Conservation (phyloP, 2,797 vertebrate genomes). For the Sebastiscus tertius region DNA sequence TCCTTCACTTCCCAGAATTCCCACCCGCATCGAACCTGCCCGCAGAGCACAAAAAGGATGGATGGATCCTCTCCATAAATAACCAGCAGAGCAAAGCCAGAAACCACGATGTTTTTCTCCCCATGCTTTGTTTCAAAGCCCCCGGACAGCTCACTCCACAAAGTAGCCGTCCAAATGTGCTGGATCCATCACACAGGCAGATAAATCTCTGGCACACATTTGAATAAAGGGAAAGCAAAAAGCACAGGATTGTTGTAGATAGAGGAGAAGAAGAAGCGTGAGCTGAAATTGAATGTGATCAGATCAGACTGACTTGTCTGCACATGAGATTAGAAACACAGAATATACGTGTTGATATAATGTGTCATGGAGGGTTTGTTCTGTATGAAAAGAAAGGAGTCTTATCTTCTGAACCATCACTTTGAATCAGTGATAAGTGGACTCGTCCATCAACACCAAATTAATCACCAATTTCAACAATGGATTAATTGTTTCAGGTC, state of each 20-base stretch:
- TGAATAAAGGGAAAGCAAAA: constrained; percentile 7
- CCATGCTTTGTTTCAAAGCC: constrained; percentile 67
- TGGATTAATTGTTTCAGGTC: not conserved
- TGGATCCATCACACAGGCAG: constrained; percentile 45
- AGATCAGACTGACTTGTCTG: constrained; percentile 26
- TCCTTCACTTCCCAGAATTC: constrained; percentile 74
- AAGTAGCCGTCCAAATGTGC: constrained; percentile 56
- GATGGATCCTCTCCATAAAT: constrained; percentile 82
- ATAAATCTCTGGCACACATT: constrained; percentile 39
- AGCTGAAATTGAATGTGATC: constrained; percentile 10
- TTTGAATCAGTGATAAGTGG: not conserved
- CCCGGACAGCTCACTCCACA: constrained; percentile 28
- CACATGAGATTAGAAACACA: constrained; percentile 19
- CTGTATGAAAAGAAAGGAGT: not conserved
- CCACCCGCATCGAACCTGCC: constrained; percentile 70
- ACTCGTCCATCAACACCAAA: not conserved
- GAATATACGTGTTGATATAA: not conserved
- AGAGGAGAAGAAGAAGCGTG: constrained; percentile 4
- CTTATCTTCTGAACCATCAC: not conserved
- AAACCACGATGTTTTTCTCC: constrained; percentile 73
- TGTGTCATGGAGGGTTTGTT: not conserved
- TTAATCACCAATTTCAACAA: not conserved
- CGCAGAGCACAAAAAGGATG: constrained; percentile 72
- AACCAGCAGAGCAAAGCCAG: constrained; percentile 72
- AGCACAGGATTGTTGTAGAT: constrained; percentile 1